phyloP scores from a whole-genome alignment of 2,888 invertebrate species.

The Byasa hedistus region DNA sequence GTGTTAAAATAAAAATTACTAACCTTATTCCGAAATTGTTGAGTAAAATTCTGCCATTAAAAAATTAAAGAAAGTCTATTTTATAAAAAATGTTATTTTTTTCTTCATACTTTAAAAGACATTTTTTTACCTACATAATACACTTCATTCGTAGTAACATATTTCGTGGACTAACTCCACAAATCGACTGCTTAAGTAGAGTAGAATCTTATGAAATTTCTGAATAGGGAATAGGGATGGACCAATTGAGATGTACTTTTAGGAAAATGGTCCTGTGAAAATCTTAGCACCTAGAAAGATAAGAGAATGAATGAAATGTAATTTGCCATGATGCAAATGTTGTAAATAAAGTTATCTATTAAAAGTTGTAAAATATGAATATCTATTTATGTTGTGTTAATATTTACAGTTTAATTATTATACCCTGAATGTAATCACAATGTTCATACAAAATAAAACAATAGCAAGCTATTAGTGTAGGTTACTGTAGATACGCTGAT shows the following conservation, averaged over 20 bases:
- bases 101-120: background rate
- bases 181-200: background rate
- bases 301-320: background rate
- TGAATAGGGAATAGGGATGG: background rate
- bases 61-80: background rate
- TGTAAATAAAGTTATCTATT: too few species aligned
- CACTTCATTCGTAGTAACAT: background rate
- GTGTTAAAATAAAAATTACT: background rate
- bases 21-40: background rate
- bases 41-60: background rate
- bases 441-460: background rate
- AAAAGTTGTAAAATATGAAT: background rate
- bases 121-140: background rate
- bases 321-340: too few species aligned
- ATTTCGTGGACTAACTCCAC: background rate
- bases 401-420: background rate
- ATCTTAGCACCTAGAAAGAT: background rate
- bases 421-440: background rate
- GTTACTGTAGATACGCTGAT: background rate
- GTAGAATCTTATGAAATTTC: background rate
- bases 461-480: background rate
- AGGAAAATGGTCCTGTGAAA: background rate
- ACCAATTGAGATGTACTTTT: background rate
- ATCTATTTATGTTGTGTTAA: background rate
- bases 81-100: background rate